Evolutionary conservation across 2,888 invertebrate species (phyloP).

Genomic region (Papilio elwesi): DNA sequence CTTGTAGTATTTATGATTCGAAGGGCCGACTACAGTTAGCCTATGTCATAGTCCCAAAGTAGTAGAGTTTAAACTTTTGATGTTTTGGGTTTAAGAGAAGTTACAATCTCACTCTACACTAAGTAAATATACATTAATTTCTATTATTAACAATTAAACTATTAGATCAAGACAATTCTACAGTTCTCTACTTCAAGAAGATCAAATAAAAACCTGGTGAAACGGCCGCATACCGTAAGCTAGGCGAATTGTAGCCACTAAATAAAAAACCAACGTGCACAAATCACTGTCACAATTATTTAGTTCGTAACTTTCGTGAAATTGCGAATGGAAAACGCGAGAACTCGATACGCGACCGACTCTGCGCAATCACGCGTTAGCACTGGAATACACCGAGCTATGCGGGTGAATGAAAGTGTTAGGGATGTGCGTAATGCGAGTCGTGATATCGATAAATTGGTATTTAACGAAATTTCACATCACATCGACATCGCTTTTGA

Average conservation of each 20-base stretch:
- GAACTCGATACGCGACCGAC: background rate
- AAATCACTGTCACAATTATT: conserved; percentile 24
- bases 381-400: conserved; percentile 26
- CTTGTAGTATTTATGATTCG: too few species aligned
- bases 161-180: background rate
- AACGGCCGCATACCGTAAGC: background rate
- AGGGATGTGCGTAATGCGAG: conserved; percentile 20
- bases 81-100: background rate
- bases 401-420: conserved; percentile 39
- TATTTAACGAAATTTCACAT: background rate
- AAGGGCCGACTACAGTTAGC: too few species aligned
- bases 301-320: conserved; percentile 28
- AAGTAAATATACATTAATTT: background rate
- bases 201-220: conserved; percentile 1
- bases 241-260: background rate
- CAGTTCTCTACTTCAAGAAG: background rate
- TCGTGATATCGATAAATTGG: conserved; percentile 7
- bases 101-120: background rate
- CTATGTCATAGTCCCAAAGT: too few species aligned
- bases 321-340: conserved; percentile 22
- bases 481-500: background rate
- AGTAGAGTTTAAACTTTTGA: background rate
- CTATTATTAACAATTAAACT: too few species aligned
- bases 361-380: conserved; percentile 28
- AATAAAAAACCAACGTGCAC: background rate